A percentile compares a stretch with the other conserved stretches of the same genome.
These are phyloP conservation scores for Hyphantria cunea DNA, from an alignment of 1,140 invertebrate species.

Conservation along the genomic window DNA sequence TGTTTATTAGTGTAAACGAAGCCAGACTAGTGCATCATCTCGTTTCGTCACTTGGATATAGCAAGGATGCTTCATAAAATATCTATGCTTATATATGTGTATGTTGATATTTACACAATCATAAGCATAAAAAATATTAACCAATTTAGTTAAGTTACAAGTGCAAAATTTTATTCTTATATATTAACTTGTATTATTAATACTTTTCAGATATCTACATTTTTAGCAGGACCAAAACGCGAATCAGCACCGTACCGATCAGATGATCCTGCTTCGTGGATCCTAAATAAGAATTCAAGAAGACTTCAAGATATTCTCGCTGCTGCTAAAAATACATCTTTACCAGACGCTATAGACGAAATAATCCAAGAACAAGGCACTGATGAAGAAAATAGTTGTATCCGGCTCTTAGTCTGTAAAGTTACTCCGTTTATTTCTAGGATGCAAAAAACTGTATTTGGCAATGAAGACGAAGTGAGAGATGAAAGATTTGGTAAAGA, in stretches of 20 bases:
- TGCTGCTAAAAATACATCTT: constrained; percentile 82
- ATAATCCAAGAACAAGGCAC: constrained; percentile 79
- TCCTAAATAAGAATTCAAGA: constrained; percentile 68
- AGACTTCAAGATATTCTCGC: constrained; percentile 82
- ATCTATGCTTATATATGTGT: too few relatives aligned
- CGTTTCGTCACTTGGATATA: too few relatives aligned
- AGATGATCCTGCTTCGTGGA: constrained; percentile 59
- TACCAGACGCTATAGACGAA: constrained; percentile 85
- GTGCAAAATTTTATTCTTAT: too few relatives aligned
- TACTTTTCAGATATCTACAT: constrained; percentile 78
- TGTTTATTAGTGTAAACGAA: too few relatives aligned
- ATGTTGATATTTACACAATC: too few relatives aligned
- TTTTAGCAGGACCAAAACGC: constrained; percentile 60
- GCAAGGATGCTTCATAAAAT: too few relatives aligned
- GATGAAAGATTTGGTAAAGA: constrained; percentile 31
- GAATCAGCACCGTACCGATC: constrained; percentile 45
- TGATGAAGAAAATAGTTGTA: constrained; percentile 85
- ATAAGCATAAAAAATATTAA: too few relatives aligned
- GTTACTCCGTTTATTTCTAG: constrained; percentile 87
- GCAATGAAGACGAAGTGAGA: constrained; percentile 49
- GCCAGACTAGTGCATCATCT: too few relatives aligned
- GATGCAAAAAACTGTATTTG: constrained; percentile 86
- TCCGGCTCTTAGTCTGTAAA: constrained; percentile 90
- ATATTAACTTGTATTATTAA: neutral
- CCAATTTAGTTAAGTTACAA: too few relatives aligned